These are phyloP conservation scores for Drosophila helvetica DNA, from an alignment of 2,888 invertebrate species.

Conservation along the genomic window DNA sequence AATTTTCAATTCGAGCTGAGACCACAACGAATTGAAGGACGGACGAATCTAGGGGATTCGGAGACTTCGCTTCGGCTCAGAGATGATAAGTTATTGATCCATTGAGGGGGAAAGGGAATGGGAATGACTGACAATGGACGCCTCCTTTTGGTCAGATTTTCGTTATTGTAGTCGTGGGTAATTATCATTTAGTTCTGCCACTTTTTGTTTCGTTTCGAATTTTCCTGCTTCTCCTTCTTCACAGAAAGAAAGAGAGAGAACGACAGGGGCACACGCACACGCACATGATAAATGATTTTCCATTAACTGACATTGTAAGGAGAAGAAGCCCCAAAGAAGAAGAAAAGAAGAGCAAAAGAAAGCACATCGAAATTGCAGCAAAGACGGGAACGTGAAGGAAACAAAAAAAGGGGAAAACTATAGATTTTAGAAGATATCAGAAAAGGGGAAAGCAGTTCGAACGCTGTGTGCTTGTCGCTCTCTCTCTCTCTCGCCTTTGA, in stretches of 20 bases:
- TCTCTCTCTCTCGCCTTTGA: conserved; percentile 6
- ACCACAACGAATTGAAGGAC: conserved; percentile 19
- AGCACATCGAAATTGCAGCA: conserved; percentile 40
- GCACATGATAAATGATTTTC: conserved; percentile 80
- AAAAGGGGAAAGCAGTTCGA: neutral
- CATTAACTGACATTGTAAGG: conserved; percentile 74
- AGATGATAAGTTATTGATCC: conserved; percentile 43
- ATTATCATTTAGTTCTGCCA: conserved; percentile 79
- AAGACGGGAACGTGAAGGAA: conserved; percentile 18
- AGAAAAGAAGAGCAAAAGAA: conserved; percentile 34
- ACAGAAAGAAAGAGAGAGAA: neutral
- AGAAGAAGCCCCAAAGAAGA: conserved; percentile 25
- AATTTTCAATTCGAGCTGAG: conserved; percentile 37
- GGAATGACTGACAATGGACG: neutral
- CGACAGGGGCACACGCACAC: conserved; percentile 52
- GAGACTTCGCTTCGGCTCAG: conserved; percentile 12
- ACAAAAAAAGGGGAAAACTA: neutral
- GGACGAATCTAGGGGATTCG: neutral
- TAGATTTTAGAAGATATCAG: neutral
- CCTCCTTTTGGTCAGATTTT: conserved; percentile 12
- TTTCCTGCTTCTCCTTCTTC: conserved; percentile 3
- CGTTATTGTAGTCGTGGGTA: conserved; percentile 43
- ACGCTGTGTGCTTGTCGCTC: conserved; percentile 1
- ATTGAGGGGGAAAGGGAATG: neutral
- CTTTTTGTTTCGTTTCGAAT: conserved; percentile 55